A percentile compares a stretch with the other conserved stretches of the same genome.
These are phyloP conservation scores for Octomys mimax DNA, from an alignment of 2,797 vertebrate species.

Conservation along the genomic window DNA sequence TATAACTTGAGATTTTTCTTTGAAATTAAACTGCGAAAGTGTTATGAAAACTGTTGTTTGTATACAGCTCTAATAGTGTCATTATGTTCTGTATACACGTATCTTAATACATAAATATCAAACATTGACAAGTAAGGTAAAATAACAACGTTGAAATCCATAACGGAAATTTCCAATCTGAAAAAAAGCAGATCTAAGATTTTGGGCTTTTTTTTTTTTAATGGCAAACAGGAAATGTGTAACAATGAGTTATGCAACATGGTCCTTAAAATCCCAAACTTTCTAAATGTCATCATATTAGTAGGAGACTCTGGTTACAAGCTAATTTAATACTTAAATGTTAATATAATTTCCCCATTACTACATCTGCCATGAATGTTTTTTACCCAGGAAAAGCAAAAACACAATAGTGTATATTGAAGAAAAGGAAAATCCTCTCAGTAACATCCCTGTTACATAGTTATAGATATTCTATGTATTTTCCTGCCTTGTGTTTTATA, in stretches of 20 bases:
- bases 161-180: conserved; percentile 64
- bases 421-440: conserved; percentile 51
- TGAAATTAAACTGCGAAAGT: conserved; percentile 66
- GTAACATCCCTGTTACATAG: not conserved
- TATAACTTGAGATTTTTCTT: conserved; percentile 66
- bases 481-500: not conserved
- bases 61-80: conserved; percentile 3
- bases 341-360: conserved; percentile 80
- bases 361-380: conserved; percentile 73
- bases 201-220: not conserved
- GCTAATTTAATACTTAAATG: conserved; percentile 85
- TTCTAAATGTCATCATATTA: conserved; percentile 76
- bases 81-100: conserved; percentile 29
- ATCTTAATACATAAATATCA: conserved; percentile 47
- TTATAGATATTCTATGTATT: not conserved
- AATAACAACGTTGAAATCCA: conserved; percentile 1
- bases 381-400: conserved; percentile 67
- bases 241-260: conserved; percentile 52
- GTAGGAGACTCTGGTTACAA: conserved; percentile 77
- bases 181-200: conserved; percentile 60
- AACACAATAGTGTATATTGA: conserved; percentile 30
- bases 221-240: conserved; percentile 71
- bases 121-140: conserved; percentile 56
- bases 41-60: conserved; percentile 71
- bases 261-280: conserved; percentile 73